Evolutionary conservation across 1,140 invertebrate species (phyloP).

Genomic region (Archegozetes longisetosus): DNA sequence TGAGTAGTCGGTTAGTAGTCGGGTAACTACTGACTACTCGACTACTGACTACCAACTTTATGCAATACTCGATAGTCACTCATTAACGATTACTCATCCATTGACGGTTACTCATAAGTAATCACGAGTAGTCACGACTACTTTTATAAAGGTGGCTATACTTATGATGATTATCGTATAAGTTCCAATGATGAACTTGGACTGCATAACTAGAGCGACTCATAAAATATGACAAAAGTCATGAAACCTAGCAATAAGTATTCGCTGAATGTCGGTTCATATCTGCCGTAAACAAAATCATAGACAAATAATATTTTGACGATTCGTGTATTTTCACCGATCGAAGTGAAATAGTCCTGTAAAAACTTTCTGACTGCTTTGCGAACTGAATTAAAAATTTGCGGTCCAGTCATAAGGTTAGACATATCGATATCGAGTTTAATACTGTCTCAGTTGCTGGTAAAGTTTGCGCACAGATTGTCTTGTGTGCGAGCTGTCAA

Average conservation of each 20-base stretch:
- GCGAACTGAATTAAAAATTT: conserved; percentile 15
- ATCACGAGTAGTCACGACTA: too few relatives aligned
- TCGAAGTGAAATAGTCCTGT: conserved; percentile 10
- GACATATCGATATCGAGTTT: conserved; percentile 25
- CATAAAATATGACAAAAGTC: background rate
- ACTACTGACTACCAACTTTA: background rate
- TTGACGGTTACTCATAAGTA: too few relatives aligned
- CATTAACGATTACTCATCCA: too few relatives aligned
- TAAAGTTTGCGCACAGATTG: background rate
- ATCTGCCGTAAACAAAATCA: conserved; percentile 66
- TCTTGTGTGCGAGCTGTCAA: background rate
- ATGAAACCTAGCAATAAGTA: conserved; percentile 28
- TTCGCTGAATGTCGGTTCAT: conserved; percentile 68
- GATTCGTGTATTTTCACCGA: conserved; percentile 7
- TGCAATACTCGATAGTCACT: too few relatives aligned
- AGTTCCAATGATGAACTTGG: too few relatives aligned
- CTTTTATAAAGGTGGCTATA: too few relatives aligned
- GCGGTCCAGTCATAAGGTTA: conserved; percentile 7
- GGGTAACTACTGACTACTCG: background rate
- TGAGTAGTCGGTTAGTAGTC: background rate
- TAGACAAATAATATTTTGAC: conserved; percentile 37
- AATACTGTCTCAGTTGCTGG: conserved; percentile 22
- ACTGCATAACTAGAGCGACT: background rate
- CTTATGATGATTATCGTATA: too few relatives aligned
- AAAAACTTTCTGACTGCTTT: conserved; percentile 20